Evolutionary conservation across 2,113 vertebrate species (phyloP), one percentile per base, ranked within the genome.

Genomic region (Sclerurus mexicanus): DNA sequence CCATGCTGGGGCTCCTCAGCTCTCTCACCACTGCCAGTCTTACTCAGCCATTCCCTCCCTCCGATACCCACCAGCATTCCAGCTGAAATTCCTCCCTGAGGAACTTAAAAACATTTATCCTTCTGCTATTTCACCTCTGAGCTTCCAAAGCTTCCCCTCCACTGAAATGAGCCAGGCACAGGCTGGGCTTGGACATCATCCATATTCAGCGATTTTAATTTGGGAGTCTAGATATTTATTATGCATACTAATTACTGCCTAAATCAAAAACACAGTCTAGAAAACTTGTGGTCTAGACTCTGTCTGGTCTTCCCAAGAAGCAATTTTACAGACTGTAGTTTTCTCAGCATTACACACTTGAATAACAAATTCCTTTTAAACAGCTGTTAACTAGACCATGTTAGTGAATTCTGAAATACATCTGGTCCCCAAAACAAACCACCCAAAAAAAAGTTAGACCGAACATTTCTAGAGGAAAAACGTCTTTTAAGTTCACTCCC

Each of bases 381-480:
- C 19, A 79, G 75, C 37, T 74, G 33, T 28, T 53, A 89, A 72
- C 14, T 4, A 83, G 71, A 90, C 20, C 35, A 15, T 24, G 39
- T 23, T 16, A 88, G 39, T 67, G 39, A 95, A 86, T 60, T 77
- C 67, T 66, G 60, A 80, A 72, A 88, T 47, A 64, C 49, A 92
- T 24, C 72, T 82, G 76, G 25, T 53, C 27, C 46, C 31, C n/a
- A 46, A 49, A 84, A 37, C 7, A 66, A 58, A 64, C 8, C 12
- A 33, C 12, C 21, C 58, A 22, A 47, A 39, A 39, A 56, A 37
- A 73, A 39, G 30, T 49, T 11, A 74, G 9, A 53, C 0, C 21
- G 49, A 69, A 66, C 14, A 55, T 12, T 63, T 78, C 33, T 28
- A 27, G 15, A 87, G 16, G 21, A 46, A 33, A 66, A 62, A 59